Evolutionary conservation across 2,113 vertebrate species (phyloP), one percentile per base, ranked within the genome.

Genomic region (Platysternon megacephalum): DNA sequence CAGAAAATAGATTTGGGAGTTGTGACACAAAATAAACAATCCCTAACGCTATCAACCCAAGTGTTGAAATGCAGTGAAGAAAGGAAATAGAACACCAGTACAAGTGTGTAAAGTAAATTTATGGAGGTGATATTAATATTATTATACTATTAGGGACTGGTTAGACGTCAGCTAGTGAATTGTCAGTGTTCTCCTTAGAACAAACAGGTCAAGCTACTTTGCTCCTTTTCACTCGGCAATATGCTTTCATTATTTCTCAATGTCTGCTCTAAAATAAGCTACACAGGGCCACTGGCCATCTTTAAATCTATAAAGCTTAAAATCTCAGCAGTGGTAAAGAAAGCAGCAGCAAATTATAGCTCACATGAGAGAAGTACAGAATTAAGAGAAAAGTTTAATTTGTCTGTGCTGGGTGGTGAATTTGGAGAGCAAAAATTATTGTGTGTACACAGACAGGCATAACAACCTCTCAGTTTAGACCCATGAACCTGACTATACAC

Each of bases 371-470:
- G 76, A 93, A 94, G 87, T 53, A 39, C 46, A 94, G 87, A 56
- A 55, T 52, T 55, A 82, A 96, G 49, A 86, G 74, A 51, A 55
- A 88, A 46, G 65, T 89, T 94, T 85, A 53, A 65, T 80, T 90
- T 86, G 86, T 86, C 2, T 4, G 1, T 56, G 82, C 74, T 88
- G 84, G 14, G 52, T 17, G 92, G 87, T 88, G 79, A 79, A 85
- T 93, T 92, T 88, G 52, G 53, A 94, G 84, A 19, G 29, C 76
- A 96, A 83, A 32, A 93, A 95, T 86, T 81, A 93, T 55, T 72
- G 51, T 93, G 82, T 46, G 84, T 93, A 93, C 94, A 90, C 91
- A 91, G 0, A 89, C 49, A 90, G 85, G 74, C 4, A 2, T 58
- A 61, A 86, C 79, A 91, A 89, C 14, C 61, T 79, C 56, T 83